Conservation (phyloP, 2,888 invertebrate genomes). For the Tenthredo scrophulariae region DNA sequence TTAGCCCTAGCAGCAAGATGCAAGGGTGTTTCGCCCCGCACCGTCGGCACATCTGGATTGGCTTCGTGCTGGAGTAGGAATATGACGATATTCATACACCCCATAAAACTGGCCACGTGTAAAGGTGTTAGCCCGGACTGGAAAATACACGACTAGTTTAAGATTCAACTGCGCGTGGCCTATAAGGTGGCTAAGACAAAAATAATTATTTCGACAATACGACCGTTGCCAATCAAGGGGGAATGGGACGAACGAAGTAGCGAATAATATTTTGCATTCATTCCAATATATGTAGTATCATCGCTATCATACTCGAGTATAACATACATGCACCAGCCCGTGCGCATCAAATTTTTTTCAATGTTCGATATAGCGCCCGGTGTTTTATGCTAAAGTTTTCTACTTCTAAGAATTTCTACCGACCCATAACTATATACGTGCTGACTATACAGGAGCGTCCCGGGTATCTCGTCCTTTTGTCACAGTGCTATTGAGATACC, state of each 20-base stretch:
- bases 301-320: neutral
- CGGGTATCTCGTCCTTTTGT: neutral
- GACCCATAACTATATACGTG: neutral
- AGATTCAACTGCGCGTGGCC: neutral
- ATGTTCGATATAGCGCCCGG: neutral
- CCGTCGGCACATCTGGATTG: slow-evolving; percentile 95
- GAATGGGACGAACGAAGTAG: neutral
- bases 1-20: slow-evolving; percentile 98
- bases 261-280: neutral
- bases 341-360: neutral
- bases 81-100: slow-evolving; percentile 99
- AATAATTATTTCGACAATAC: neutral
- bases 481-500: neutral
- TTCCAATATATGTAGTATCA: neutral
- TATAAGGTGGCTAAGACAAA: neutral
- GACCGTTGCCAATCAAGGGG: neutral
- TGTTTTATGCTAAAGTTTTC: neutral
- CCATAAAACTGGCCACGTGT: slow-evolving; percentile 99
- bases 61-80: slow-evolving; percentile 96
- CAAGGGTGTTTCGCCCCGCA: slow-evolving; percentile 97
- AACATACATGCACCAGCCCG: neutral
- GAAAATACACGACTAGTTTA: slow-evolving; percentile 61
- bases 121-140: slow-evolving; percentile 95
- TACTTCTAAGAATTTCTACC: neutral
- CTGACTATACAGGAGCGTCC: slow-evolving; percentile 11